phyloP scores from a whole-genome alignment of 2,888 invertebrate species.

The Amphipyra tragopoginis region DNA sequence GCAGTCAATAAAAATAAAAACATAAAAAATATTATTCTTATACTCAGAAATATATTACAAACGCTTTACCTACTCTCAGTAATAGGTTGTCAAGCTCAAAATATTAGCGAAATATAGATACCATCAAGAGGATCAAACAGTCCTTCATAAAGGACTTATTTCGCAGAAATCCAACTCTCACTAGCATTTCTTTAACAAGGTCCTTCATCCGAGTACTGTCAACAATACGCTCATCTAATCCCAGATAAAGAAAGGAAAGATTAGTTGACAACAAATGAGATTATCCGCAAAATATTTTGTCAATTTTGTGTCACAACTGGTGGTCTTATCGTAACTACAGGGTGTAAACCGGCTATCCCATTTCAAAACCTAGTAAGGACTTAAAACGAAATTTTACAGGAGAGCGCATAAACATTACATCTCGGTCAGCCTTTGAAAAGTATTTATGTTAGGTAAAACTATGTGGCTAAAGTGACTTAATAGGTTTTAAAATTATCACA shows the following conservation, averaged over 20 bases:
- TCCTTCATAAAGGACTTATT: constrained; percentile 26
- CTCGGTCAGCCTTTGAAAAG: no score
- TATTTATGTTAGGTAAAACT: no score
- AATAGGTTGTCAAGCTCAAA: constrained; percentile 9
- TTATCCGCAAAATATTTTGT: constrained; percentile 85
- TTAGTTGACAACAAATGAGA: constrained; percentile 72
- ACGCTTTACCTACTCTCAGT: not conserved
- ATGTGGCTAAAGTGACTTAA: no score
- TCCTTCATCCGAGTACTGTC: constrained; percentile 55
- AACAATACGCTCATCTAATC: constrained; percentile 68
- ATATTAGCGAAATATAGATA: constrained; percentile 1
- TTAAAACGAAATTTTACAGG: no score
- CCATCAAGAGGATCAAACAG: constrained; percentile 33
- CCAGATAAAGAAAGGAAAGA: constrained; percentile 67
- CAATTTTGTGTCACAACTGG: constrained; percentile 83
- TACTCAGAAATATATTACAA: no score
- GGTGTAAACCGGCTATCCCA: no score
- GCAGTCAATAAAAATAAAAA: no score
- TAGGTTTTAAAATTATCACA: no score
- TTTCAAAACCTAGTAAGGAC: no score
- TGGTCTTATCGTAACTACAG: constrained; percentile 80
- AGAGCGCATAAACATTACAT: no score
- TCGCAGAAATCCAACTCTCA: constrained; percentile 59
- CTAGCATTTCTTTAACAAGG: constrained; percentile 53
- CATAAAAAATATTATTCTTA: no score